Percentiles rank a stretch among this genome's conserved stretches.
Conservation (phyloP, 2,113 vertebrate species). For the Colistium nudipinnis region DNA sequence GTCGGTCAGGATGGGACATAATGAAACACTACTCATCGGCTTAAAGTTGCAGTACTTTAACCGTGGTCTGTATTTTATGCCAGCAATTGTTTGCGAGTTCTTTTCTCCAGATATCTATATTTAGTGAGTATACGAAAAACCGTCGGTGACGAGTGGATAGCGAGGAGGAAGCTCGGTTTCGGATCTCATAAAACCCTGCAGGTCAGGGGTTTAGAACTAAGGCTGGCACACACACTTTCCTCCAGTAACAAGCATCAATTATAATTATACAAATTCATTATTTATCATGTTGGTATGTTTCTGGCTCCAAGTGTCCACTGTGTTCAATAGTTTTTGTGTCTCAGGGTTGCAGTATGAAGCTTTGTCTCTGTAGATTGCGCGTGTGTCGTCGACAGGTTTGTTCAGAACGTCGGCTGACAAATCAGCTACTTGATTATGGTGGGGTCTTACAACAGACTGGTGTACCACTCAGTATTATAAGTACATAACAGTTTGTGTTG, state of each 20-base stretch:
- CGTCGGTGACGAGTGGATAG: slow-evolving; percentile 1
- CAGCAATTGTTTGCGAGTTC: slow-evolving; percentile 39
- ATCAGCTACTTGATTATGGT: slow-evolving; percentile 39
- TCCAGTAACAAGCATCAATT: slow-evolving; percentile 26
- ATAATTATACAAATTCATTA: slow-evolving; percentile 21
- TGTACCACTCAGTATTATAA: slow-evolving; percentile 64
- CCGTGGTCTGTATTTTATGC: slow-evolving; percentile 31
- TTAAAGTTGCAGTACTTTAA: neutral
- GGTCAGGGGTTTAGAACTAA: slow-evolving; percentile 56
- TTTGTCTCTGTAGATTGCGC: neutral
- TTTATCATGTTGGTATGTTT: slow-evolving; percentile 33
- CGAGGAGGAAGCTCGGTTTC: slow-evolving; percentile 13
- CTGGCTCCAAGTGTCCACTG: slow-evolving; percentile 23
- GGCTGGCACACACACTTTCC: slow-evolving; percentile 15
- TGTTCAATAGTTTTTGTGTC: slow-evolving; percentile 44
- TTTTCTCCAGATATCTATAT: slow-evolving; percentile 33
- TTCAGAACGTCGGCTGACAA: neutral
- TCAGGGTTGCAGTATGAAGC: slow-evolving; percentile 62
- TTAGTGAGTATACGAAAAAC: slow-evolving; percentile 32
- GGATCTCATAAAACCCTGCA: slow-evolving; percentile 63
- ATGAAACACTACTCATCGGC: slow-evolving; percentile 21
- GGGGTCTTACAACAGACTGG: slow-evolving; percentile 30
- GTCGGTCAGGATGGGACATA: slow-evolving; percentile 26
- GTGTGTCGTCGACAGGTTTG: neutral
- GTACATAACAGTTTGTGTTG: slow-evolving; percentile 40